Conservation (phyloP, 2,113 vertebrate species). For the Lontra canadensis region DNA sequence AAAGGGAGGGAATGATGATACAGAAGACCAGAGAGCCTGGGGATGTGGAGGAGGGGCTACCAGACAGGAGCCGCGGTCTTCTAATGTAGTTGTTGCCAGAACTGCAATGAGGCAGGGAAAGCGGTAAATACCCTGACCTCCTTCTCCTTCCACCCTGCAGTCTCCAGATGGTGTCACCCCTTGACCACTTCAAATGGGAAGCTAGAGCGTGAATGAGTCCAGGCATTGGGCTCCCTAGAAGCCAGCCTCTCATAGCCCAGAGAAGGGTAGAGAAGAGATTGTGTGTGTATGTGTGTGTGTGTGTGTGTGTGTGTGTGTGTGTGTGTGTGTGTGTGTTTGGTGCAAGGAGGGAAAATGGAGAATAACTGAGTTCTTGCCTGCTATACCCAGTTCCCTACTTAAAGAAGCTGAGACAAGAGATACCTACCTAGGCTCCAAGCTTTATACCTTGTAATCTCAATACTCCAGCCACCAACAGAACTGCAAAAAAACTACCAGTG, state of each 20-base stretch:
- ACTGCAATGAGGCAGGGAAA: neutral
- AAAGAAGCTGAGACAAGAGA: neutral
- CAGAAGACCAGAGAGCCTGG: neutral
- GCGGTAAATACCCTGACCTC: neutral
- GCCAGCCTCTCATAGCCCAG: neutral
- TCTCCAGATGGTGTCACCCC: neutral
- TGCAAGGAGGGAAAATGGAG: neutral
- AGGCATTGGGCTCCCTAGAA: neutral
- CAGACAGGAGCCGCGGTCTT: neutral
- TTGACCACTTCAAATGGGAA: slow-evolving; percentile 11
- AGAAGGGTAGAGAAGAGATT: neutral
- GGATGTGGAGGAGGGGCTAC: neutral
- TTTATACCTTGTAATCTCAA: neutral
- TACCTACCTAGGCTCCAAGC: neutral
- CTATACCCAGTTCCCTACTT: neutral
- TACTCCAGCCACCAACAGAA: neutral
- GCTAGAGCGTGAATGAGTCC: neutral
- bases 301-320: neutral
- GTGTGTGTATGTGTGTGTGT: neutral
- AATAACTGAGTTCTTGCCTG: neutral
- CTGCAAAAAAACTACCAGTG: neutral
- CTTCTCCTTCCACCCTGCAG: neutral
- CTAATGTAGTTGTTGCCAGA: neutral
- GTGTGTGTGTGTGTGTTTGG: neutral
- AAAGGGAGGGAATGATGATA: neutral